Conservation (phyloP, 2,113 vertebrate genomes). For the Phyllostomus hastatus region DNA sequence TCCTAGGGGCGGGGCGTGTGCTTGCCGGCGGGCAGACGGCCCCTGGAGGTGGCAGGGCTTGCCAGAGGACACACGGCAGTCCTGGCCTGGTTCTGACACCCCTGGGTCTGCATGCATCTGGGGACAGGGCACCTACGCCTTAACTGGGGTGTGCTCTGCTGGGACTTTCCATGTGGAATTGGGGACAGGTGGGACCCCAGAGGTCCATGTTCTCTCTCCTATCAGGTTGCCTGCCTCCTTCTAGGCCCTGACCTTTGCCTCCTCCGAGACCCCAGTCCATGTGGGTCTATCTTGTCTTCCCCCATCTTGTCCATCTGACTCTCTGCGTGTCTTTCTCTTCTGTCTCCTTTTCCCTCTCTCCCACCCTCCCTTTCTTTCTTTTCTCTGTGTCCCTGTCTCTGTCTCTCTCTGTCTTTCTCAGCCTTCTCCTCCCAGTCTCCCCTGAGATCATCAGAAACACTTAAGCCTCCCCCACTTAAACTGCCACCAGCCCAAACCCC, state of each 20-base stretch:
- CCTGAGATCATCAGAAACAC: background rate
- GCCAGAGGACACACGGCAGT: background rate
- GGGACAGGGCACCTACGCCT: background rate
- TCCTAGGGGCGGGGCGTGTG: background rate
- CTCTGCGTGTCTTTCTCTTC: background rate
- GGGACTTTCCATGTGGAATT: background rate
- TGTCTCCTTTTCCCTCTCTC: background rate
- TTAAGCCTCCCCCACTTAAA: background rate
- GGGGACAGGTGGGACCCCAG: background rate
- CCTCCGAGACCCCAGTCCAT: background rate
- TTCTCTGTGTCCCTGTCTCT: background rate
- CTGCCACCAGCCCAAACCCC: background rate
- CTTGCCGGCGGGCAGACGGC: background rate
- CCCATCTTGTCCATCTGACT: background rate
- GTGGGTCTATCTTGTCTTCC: background rate
- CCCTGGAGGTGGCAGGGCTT: background rate
- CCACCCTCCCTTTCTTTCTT: background rate
- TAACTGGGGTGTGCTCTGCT: background rate
- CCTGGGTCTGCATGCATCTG: background rate
- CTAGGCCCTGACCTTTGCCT: background rate
- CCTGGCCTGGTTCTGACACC: background rate
- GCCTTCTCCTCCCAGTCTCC: background rate
- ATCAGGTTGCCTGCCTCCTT: background rate
- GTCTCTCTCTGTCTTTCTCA: background rate
- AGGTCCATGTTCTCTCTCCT: background rate